Evolutionary conservation across 2,797 vertebrate genomes (phyloP), one percentile per base, ranked within the genome.

Genomic region (Taeniopygia guttata): DNA sequence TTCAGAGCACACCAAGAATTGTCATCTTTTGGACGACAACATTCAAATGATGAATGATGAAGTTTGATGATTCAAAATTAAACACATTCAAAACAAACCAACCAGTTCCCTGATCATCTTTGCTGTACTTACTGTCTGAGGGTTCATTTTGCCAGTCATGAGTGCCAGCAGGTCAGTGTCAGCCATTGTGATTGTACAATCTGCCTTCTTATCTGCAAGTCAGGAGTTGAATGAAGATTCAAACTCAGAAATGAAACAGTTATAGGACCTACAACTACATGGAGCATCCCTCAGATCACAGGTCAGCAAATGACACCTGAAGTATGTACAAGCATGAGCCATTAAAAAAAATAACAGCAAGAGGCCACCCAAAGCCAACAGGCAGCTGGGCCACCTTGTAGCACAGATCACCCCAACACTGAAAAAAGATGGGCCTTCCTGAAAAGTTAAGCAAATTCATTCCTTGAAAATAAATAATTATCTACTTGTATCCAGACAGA

Each of bases 141-240:
- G 98, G 88, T 99, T 99, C 97, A 99, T 96, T 96, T 98, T 98
- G 69, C 99, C 99, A 2, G 98, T 99, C 99, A 99, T 99, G 96
- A 99, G 51, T 58, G 98, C 97, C 84, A 98, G 90, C 54, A 99
- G 97, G 91, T 99, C 99, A 0, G 96, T 42, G 38, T 99, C 99
- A 42, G 98, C 97, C 97, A 99, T 98, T 34, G 98, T 94, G 73
- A 99, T 97, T 9, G 98, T 99, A 84, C 99, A 99, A 94, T 99
- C 99, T 0, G 98, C 98, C 94, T 98, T 99, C 97, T 98, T 98
- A 94, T 97, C 99, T 99, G 97, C 73, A 97, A 94, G 20, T 88
- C 5, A 90, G 83, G 18, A 92, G 54, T 29, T 55, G 68, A 78
- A 12, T 29, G 17, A 91, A 66, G 34, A 48, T 43, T 88, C 42